Conservation (phyloP, 2,888 invertebrate genomes). For the Oegoconia quadripuncta region DNA sequence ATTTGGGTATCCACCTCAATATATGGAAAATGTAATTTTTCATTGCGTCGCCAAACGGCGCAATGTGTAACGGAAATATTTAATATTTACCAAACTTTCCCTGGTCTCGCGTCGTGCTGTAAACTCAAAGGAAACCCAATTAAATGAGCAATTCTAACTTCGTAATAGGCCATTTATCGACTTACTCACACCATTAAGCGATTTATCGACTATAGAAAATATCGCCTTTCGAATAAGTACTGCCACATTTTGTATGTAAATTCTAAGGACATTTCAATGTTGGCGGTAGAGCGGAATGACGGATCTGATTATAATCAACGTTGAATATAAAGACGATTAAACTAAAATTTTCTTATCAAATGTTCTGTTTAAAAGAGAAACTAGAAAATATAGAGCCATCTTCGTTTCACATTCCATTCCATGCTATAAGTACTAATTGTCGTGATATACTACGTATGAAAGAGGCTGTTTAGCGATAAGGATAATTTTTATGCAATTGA, state of each 20-base stretch:
- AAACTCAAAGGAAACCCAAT: constrained; percentile 37
- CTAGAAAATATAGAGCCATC: too few relatives aligned
- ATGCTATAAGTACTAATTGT: too few relatives aligned
- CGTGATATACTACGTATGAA: too few relatives aligned
- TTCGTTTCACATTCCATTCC: too few relatives aligned
- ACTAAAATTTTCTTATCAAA: too few relatives aligned
- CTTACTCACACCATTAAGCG: constrained; percentile 32
- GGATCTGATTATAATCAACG: not conserved
- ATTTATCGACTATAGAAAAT: constrained; percentile 29
- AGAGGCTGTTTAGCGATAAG: too few relatives aligned
- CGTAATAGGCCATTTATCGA: constrained; percentile 46
- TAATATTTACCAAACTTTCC: constrained; percentile 38
- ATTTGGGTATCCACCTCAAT: constrained; percentile 69
- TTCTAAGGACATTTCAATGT: constrained; percentile 5
- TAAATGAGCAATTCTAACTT: constrained; percentile 47
- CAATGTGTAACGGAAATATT: constrained; percentile 25
- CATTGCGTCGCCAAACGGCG: constrained; percentile 41
- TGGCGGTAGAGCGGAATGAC: not conserved
- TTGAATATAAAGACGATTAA: too few relatives aligned
- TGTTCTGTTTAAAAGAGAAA: too few relatives aligned
- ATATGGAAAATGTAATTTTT: constrained; percentile 70
- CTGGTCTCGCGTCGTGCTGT: constrained; percentile 21
- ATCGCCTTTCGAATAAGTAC: constrained; percentile 23
- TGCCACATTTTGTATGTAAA: constrained; percentile 7
- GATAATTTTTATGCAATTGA: too few relatives aligned